These are phyloP conservation scores for Lethrus apterus DNA, from an alignment of 1,140 invertebrate species.

Conservation along the genomic window DNA sequence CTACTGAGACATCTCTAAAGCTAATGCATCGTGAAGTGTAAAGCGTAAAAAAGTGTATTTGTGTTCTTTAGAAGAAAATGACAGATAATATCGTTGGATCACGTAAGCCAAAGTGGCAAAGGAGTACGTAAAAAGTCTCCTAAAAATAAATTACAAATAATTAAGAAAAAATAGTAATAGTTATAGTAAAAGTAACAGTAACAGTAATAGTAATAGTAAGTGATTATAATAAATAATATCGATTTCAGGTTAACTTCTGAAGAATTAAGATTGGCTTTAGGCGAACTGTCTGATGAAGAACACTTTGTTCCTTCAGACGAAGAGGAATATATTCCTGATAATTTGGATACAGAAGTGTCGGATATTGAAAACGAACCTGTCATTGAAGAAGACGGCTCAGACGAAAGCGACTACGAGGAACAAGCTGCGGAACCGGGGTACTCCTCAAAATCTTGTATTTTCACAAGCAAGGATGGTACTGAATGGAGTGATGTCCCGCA, in stretches of 20 bases:
- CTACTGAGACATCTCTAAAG: no score
- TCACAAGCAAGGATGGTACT: not conserved
- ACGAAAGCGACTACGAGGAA: not conserved
- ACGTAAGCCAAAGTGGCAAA: not conserved
- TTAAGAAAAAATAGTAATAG: no score
- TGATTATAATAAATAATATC: not conserved
- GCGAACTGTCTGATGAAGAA: not conserved
- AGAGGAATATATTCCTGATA: not conserved
- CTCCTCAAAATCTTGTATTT: no score
- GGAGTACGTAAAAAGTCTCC: not conserved
- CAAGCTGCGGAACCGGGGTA: not conserved
- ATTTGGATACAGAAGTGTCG: no score
- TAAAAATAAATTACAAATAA: not conserved
- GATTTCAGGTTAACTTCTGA: not conserved
- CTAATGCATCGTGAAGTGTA: no score
- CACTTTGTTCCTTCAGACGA: not conserved
- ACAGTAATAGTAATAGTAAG: no score
- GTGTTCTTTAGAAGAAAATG: no score
- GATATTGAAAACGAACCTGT: slow-evolving; percentile 1
- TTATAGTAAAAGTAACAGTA: no score
- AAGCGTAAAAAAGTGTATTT: no score
- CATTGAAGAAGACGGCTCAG: not conserved
- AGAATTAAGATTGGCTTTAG: not conserved
- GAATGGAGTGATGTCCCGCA: not conserved
- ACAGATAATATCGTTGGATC: no score